A percentile compares a stretch with the other conserved stretches of the same genome.
Conservation (phyloP, 2,797 vertebrate species). For the Mionectes olivaceus region DNA sequence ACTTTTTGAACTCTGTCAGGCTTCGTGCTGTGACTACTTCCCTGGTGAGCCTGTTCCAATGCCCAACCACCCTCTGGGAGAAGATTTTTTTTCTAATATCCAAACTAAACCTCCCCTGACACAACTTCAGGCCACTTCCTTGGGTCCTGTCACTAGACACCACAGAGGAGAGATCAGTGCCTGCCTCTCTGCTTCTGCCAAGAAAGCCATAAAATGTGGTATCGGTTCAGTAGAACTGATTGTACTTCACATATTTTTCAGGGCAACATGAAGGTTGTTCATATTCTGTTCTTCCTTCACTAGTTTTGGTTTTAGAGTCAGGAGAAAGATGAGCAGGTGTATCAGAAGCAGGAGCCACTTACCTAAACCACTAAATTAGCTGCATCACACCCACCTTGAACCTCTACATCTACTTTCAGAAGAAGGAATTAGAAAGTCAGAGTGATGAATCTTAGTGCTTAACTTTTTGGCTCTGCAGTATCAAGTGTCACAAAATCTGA, state of each 20-base stretch:
- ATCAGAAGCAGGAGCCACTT: background rate
- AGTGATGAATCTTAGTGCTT: background rate
- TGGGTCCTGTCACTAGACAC: background rate
- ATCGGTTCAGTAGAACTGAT: background rate
- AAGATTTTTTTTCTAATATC: background rate
- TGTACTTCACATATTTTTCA: background rate
- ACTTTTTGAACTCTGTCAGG: background rate
- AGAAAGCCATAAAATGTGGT: background rate
- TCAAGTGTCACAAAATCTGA: conserved; percentile 17
- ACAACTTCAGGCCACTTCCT: background rate
- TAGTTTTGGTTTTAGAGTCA: background rate
- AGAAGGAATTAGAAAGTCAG: background rate
- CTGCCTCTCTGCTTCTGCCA: background rate
- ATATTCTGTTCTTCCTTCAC: background rate
- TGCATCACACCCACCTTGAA: background rate
- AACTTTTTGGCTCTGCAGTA: background rate
- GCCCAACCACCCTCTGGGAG: accelerated
- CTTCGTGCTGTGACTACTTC: background rate
- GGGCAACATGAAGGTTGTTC: background rate
- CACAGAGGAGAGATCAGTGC: background rate
- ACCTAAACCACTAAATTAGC: background rate
- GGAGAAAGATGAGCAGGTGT: background rate
- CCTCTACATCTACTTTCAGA: background rate
- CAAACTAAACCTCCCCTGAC: accelerated
- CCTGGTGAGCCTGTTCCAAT: background rate